phyloP scores from a whole-genome alignment of 1,140 invertebrate species.

The Apocrypta bakeri region DNA sequence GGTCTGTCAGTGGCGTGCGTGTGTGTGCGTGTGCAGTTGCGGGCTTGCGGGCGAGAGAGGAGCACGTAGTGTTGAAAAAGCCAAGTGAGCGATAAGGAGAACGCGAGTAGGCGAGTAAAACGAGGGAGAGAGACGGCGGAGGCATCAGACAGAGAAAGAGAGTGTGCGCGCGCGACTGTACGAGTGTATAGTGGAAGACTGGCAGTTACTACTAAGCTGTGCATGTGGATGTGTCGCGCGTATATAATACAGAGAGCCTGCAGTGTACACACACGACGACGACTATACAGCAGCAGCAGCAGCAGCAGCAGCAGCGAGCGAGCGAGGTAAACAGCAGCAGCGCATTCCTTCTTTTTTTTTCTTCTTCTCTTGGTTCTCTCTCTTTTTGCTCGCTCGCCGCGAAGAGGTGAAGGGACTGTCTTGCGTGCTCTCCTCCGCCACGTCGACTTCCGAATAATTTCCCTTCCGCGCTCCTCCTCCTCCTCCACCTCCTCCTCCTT shows the following conservation, averaged over 20 bases:
- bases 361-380: neutral
- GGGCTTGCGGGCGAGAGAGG: neutral
- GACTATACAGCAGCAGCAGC: neutral
- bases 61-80: neutral
- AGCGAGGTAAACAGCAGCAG: conserved; percentile 7
- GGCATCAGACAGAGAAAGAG: neutral
- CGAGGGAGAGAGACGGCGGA: neutral
- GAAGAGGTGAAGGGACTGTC: neutral
- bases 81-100: conserved; percentile 8
- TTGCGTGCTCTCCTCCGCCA: neutral
- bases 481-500: neutral
- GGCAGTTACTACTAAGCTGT: conserved; percentile 2
- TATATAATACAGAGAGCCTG: neutral
- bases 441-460: conserved; percentile 1
- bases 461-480: neutral
- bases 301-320: neutral
- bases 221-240: conserved; percentile 3
- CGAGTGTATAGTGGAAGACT: neutral
- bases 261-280: neutral
- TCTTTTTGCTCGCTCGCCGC: neutral
- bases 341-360: neutral
- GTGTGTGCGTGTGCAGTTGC: neutral
- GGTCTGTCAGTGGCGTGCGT: neutral
- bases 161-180: neutral
- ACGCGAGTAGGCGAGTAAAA: neutral